Base-by-base conservation (phyloP, 1,140 invertebrate species). In the Apis laboriosa region DNA sequence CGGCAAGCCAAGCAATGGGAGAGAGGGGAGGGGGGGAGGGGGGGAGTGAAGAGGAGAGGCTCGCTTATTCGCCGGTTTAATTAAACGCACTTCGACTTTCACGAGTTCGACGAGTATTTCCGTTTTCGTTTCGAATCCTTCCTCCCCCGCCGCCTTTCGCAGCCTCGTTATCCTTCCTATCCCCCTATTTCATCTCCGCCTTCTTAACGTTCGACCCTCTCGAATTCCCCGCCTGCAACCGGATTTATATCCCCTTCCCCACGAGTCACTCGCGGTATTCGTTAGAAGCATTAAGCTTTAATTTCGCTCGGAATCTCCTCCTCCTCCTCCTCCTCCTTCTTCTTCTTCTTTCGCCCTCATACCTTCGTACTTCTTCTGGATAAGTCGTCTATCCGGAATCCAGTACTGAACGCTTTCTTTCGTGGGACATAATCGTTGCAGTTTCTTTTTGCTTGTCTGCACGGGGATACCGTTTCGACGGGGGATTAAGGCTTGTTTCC, bases 11-110 rank as follows among this genome's bases (percentile, higher is more conserved):
- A 12, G n/a, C 11, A 11, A 53, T 12, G 2, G 17, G 53, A 12
- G 53, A 2, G 53, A 12, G 53, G 12, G 7, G 1, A 15, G 15
- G 2, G 17, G 53, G 53, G 53, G 15, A 1, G 11, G 53, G 13
- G 53, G 12, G 7, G 1, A 15, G 15, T 1, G 53, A 55, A 15
- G 53, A 55, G 53, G 53, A 55, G 53, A 15, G 15, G 15, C 3
- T 34, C 81, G 70, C 85, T 87, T 86, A 83, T 84, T 80, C 74
- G 77, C 64, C 67, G 78, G 77, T 87, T 88, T 88, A 88, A 88
- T 88, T 88, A 88, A 88, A 88, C 78, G 86, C 82, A 88, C 86
- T 88, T 88, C 83, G 34, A 34, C 34, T 88, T 88, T 88, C 78
- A 78, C 78, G 86, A 3, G 34, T 88, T 87, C 85, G 83, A 84